These are phyloP conservation scores for Drosophila chauvacae DNA, from an alignment of 1,140 invertebrate genomes.

Conservation along the genomic window DNA sequence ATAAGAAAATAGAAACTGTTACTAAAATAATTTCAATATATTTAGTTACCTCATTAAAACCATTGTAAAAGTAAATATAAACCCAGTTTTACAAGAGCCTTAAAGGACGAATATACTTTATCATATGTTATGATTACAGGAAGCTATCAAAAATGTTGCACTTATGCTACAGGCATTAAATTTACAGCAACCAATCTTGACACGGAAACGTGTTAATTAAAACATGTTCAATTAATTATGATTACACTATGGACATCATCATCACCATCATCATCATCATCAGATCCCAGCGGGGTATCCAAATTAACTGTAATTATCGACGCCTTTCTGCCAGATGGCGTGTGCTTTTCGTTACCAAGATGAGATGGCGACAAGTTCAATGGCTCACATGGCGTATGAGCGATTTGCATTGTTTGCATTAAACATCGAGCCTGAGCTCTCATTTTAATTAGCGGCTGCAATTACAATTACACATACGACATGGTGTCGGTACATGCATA, in stretches of 20 bases:
- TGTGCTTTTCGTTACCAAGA: conserved; percentile 23
- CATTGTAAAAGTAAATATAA: not conserved
- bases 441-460: conserved; percentile 67
- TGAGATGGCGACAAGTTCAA: conserved; percentile 70
- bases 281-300: conserved; percentile 1
- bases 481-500: conserved; percentile 58
- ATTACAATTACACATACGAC: conserved; percentile 70
- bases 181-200: conserved; percentile 39
- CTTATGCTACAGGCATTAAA: conserved; percentile 2
- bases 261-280: conserved; percentile 3
- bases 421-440: conserved; percentile 45
- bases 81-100: not conserved
- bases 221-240: conserved; percentile 46
- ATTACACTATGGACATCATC: conserved; percentile 26
- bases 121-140: not conserved
- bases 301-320: conserved; percentile 50
- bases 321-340: conserved; percentile 28
- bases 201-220: conserved; percentile 51
- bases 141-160: conserved; percentile 26
- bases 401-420: conserved; percentile 71
- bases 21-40: not conserved
- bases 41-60: not conserved
- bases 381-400: conserved; percentile 57
- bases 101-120: no score
- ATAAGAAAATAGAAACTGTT: not conserved